Evolutionary conservation across 2,797 vertebrate species (phyloP).

Genomic region (Mus minutoides): DNA sequence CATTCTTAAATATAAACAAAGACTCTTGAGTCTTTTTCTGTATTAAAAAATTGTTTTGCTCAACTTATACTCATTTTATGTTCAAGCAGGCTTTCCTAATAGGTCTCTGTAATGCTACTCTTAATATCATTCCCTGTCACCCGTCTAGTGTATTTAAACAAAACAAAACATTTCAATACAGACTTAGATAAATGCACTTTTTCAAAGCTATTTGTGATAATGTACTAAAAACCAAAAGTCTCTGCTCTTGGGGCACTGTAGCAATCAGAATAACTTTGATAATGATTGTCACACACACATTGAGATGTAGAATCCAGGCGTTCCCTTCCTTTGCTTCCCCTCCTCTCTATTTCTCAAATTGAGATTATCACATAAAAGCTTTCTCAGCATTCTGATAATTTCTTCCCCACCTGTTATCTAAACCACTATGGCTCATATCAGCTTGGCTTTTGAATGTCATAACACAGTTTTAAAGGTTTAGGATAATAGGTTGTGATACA

Average conservation of each 20-base stretch:
- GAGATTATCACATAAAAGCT: constrained; percentile 66
- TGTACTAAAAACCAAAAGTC: constrained; percentile 34
- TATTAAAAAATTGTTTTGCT: not conserved
- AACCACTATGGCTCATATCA: constrained; percentile 71
- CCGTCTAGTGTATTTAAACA: not conserved
- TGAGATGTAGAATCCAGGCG: not conserved
- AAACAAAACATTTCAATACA: constrained; percentile 42
- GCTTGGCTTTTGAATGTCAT: constrained; percentile 75
- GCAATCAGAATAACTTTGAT: constrained; percentile 49
- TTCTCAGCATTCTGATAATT: constrained; percentile 68
- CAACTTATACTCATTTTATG: not conserved
- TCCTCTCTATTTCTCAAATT: not conserved
- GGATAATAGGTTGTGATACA: constrained; percentile 65
- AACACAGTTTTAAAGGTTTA: constrained; percentile 68
- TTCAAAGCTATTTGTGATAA: constrained; percentile 30
- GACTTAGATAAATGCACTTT: constrained; percentile 52
- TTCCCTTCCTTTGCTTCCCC: not conserved
- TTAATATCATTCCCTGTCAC: not conserved
- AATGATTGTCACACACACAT: constrained; percentile 35
- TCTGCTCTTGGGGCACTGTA: not conserved
- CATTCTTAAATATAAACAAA: not conserved
- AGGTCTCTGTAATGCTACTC: not conserved
- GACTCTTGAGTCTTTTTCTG: not conserved
- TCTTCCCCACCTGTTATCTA: constrained; percentile 72
- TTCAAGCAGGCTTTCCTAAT: constrained; percentile 2